Evolutionary conservation across 2,113 vertebrate genomes (phyloP).

Genomic region (Mastomys natalensis): DNA sequence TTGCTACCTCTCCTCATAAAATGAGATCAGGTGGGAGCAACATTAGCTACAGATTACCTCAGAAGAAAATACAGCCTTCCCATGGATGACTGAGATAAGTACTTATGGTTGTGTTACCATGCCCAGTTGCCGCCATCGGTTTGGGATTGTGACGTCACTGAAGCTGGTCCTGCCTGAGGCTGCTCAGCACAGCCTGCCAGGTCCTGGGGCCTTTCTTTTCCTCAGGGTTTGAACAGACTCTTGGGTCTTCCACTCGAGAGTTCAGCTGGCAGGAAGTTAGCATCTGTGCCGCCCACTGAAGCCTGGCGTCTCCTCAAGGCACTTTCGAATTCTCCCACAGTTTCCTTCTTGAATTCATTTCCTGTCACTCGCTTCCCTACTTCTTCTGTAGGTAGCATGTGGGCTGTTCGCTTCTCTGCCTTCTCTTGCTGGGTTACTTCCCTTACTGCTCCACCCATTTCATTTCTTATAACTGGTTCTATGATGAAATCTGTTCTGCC

Average conservation of each 20-base stretch:
- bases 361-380: conserved; percentile 49
- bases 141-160: background rate
- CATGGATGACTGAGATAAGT: background rate
- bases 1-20: background rate
- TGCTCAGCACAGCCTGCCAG: background rate
- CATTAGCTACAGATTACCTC: background rate
- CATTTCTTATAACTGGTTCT: conserved; percentile 12
- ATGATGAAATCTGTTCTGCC: conserved; percentile 7
- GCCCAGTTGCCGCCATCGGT: background rate
- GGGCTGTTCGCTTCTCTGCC: conserved; percentile 56
- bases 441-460: background rate
- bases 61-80: background rate
- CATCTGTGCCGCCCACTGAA: conserved; percentile 49
- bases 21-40: background rate
- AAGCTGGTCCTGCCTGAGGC: background rate
- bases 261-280: background rate
- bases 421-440: background rate
- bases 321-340: conserved; percentile 68
- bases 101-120: background rate
- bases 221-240: background rate
- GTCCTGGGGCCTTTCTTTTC: background rate
- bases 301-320: conserved; percentile 64
- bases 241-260: background rate
- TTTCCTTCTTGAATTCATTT: conserved; percentile 59
- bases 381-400: conserved; percentile 62